These are phyloP conservation scores for Pachyuromys duprasi DNA, from an alignment of 2,797 vertebrate genomes.

Conservation along the genomic window DNA sequence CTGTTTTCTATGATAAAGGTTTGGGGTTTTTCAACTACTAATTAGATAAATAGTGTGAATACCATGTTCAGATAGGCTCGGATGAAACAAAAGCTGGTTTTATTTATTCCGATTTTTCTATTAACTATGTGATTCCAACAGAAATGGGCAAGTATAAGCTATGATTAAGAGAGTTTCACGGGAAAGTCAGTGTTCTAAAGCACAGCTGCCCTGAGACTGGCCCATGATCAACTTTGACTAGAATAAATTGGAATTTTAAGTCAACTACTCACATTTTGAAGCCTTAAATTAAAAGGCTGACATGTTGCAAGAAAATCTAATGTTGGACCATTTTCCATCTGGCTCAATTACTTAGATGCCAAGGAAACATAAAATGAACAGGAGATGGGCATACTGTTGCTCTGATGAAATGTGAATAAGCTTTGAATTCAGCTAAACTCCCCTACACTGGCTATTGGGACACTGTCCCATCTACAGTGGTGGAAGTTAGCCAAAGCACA, in stretches of 20 bases:
- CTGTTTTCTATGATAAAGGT: constrained; percentile 49
- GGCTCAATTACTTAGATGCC: constrained; percentile 57
- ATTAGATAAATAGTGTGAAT: background rate
- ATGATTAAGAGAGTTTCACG: background rate
- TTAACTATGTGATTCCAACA: constrained; percentile 14
- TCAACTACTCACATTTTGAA: constrained; percentile 64
- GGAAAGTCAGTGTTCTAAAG: constrained; percentile 1
- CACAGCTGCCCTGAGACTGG: constrained; percentile 2
- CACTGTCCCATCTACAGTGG: rapidly evolving
- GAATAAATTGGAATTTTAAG: constrained; percentile 11
- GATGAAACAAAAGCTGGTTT: constrained; percentile 37
- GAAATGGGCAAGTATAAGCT: background rate
- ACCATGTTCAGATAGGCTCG: background rate
- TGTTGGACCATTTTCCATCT: constrained; percentile 51
- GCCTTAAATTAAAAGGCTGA: constrained; percentile 75
- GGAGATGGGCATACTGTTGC: constrained; percentile 10
- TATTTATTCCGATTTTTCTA: constrained; percentile 50
- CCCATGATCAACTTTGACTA: constrained; percentile 26
- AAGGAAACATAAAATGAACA: constrained; percentile 70
- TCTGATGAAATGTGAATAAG: constrained; percentile 19
- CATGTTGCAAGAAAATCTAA: constrained; percentile 71
- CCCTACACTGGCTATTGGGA: background rate
- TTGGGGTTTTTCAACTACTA: constrained; percentile 10
- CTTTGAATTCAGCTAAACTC: background rate
- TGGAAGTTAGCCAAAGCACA: background rate